phyloP scores from a whole-genome alignment of 2,888 invertebrate genomes.

The Octodonta nipae region DNA sequence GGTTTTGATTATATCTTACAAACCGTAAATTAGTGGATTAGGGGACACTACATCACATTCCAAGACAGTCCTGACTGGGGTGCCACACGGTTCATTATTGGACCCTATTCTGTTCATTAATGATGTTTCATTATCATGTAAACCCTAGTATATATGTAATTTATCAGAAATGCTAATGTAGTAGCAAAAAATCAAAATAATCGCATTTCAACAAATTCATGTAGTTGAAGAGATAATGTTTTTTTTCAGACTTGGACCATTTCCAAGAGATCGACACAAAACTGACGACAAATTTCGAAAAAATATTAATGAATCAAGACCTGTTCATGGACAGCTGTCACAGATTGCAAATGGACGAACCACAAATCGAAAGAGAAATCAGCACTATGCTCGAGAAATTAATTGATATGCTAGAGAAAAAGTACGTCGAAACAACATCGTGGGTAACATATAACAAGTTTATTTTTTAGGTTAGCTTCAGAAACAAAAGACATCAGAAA shows the following conservation, averaged over 20 bases:
- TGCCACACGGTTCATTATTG: too few relatives aligned
- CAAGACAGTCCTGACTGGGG: too few relatives aligned
- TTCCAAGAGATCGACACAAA: slow-evolving; percentile 21
- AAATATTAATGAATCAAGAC: slow-evolving; percentile 47
- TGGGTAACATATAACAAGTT: slow-evolving; percentile 3
- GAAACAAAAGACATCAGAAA: slow-evolving; percentile 44
- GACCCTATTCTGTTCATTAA: too few relatives aligned
- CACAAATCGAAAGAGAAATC: slow-evolving; percentile 44
- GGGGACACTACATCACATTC: too few relatives aligned
- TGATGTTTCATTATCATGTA: too few relatives aligned
- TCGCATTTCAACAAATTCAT: too few relatives aligned
- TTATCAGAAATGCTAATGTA: too few relatives aligned
- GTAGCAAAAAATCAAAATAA: too few relatives aligned
- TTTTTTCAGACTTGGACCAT: slow-evolving; percentile 14
- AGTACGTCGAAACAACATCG: slow-evolving; percentile 36
- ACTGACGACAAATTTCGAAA: slow-evolving; percentile 41
- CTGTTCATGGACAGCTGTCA: slow-evolving; percentile 53
- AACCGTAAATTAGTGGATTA: too few relatives aligned
- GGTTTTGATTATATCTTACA: too few relatives aligned
- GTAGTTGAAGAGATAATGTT: slow-evolving; percentile 3
- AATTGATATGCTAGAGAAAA: slow-evolving; percentile 47
- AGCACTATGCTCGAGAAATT: slow-evolving; percentile 49
- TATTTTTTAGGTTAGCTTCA: slow-evolving; percentile 39
- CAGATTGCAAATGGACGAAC: slow-evolving; percentile 50
- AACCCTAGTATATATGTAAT: too few relatives aligned